These are phyloP conservation scores for Drosophila suzukii DNA, from an alignment of 1,140 invertebrate genomes.

Conservation along the genomic window DNA sequence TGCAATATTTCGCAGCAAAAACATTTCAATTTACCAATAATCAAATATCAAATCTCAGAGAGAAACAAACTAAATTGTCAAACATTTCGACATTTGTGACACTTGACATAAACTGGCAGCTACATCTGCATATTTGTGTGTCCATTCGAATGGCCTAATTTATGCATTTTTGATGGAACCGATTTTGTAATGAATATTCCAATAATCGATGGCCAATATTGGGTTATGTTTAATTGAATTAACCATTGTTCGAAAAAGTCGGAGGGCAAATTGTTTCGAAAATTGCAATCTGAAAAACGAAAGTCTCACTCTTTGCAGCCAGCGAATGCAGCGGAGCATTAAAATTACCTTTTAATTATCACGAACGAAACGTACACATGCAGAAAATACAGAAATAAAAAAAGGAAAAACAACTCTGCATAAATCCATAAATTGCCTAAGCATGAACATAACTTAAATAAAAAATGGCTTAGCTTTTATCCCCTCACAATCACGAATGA, in stretches of 20 bases:
- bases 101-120: constrained; percentile 21
- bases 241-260: constrained; percentile 7
- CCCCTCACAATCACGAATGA: not conserved
- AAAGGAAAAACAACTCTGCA: constrained; percentile 28
- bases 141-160: constrained; percentile 12
- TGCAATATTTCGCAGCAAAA: constrained; percentile 33
- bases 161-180: constrained; percentile 17
- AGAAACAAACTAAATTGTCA: constrained; percentile 39
- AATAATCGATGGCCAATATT: constrained; percentile 20
- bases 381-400: constrained; percentile 12
- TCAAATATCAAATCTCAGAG: constrained; percentile 40
- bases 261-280: constrained; percentile 12
- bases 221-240: constrained; percentile 11
- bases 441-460: constrained; percentile 30
- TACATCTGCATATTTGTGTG: not conserved
- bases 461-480: not conserved
- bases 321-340: constrained; percentile 55
- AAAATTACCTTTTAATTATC: constrained; percentile 72
- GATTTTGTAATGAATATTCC: constrained; percentile 8
- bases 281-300: constrained; percentile 34
- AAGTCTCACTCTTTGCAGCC: constrained; percentile 31
- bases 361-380: constrained; percentile 33
- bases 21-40: constrained; percentile 48
- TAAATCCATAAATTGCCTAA: constrained; percentile 56
- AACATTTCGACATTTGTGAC: constrained; percentile 44